These are phyloP conservation scores for Aphyosemion australe DNA, from an alignment of 2,113 vertebrate species.

Conservation along the genomic window DNA sequence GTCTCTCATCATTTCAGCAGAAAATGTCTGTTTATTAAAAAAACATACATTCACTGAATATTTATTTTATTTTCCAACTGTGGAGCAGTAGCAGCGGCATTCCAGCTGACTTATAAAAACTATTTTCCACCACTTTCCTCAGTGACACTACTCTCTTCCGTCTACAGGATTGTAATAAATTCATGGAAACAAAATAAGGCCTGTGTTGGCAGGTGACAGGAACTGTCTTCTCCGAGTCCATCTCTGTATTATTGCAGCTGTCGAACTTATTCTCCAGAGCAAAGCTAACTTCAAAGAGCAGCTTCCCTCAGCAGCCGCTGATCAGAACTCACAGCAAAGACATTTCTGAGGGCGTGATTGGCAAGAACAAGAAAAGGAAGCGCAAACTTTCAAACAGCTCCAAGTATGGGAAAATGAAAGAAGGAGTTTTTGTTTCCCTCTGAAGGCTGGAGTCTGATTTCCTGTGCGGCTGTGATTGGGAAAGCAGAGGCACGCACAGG, in stretches of 20 bases:
- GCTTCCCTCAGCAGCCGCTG: conserved; percentile 6
- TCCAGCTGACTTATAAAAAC: conserved; percentile 27
- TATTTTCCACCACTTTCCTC: conserved; percentile 22
- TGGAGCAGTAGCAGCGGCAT: conserved; percentile 18
- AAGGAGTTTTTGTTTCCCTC: conserved; percentile 64
- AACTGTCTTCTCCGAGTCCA: neutral
- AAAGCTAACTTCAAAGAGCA: neutral
- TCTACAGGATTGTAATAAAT: conserved; percentile 11
- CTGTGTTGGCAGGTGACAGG: conserved; percentile 7
- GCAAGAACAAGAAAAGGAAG: conserved; percentile 74
- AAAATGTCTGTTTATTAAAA: conserved; percentile 3
- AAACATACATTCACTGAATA: conserved; percentile 4
- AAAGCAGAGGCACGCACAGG: conserved; percentile 75
- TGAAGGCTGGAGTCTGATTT: conserved; percentile 76
- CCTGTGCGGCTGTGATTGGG: conserved; percentile 78
- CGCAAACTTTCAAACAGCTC: conserved; percentile 63
- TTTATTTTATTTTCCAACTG: conserved; percentile 15
- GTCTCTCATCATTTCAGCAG: neutral
- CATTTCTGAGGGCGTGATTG: conserved; percentile 67
- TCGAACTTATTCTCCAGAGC: neutral
- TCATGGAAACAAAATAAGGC: conserved; percentile 17
- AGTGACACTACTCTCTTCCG: neutral
- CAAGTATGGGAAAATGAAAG: conserved; percentile 73
- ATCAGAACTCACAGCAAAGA: conserved; percentile 41
- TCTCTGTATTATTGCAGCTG: conserved; percentile 15